Evolutionary conservation across 30 jellyfish, hydroid and myxozoan genomes (phyloP).

Genomic region (Aurelia coerulea): DNA sequence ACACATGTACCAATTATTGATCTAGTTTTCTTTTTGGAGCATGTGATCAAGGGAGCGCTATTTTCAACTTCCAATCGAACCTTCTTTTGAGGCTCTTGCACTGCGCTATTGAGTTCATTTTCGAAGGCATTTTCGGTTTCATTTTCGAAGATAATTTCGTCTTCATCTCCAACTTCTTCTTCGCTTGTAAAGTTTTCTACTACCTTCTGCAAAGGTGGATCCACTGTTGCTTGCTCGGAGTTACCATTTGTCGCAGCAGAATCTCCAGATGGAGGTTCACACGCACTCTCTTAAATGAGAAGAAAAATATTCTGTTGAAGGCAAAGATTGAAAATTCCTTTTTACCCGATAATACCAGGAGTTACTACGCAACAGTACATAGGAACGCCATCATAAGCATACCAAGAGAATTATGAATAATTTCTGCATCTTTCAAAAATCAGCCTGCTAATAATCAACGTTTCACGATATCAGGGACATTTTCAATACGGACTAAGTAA

Average conservation of each 20-base stretch:
- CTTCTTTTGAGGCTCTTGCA: too few species aligned
- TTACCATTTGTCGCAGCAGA: neutral
- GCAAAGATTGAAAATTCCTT: neutral
- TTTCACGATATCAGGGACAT: conserved; percentile 5
- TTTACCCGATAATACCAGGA: neutral
- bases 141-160: too few species aligned
- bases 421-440: neutral
- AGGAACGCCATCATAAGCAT: conserved; percentile 8
- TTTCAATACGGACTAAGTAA: conserved; percentile 1
- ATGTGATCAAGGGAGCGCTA: too few species aligned
- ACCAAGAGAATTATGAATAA: neutral
- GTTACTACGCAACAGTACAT: conserved; percentile 7
- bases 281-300: conserved; percentile 13
- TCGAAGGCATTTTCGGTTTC: too few species aligned
- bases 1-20: too few species aligned
- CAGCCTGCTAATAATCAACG: neutral
- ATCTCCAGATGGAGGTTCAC: conserved; percentile 3
- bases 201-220: conserved; percentile 9
- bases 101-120: neutral
- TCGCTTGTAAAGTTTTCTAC: conserved; percentile 1
- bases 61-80: too few species aligned
- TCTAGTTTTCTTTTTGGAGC: too few species aligned
- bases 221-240: conserved; percentile 3
- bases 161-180: too few species aligned
- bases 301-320: conserved; percentile 1